Evolutionary conservation across 2,113 vertebrate genomes (phyloP).

Genomic region (Petaurus breviceps): DNA sequence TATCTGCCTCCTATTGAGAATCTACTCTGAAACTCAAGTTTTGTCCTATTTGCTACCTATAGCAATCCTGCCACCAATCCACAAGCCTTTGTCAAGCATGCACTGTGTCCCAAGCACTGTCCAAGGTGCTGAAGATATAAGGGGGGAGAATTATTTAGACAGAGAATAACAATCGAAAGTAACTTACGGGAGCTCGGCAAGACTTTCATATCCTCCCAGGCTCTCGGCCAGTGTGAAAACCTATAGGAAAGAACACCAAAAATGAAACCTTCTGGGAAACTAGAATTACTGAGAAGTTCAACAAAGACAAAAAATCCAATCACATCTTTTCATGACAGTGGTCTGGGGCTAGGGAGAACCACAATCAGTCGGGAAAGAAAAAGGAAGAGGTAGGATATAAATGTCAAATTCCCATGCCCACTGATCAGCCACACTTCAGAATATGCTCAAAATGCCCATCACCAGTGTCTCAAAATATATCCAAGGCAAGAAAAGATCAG

Average conservation of each 20-base stretch:
- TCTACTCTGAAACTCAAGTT: not conserved
- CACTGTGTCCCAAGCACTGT: not conserved
- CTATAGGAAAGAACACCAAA: slow-evolving; percentile 76
- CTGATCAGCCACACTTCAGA: not conserved
- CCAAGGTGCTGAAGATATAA: not conserved
- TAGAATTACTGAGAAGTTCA: slow-evolving; percentile 20
- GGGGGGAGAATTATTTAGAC: not conserved
- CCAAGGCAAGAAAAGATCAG: too few species aligned
- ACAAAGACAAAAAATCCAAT: not conserved
- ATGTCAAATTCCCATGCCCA: not conserved
- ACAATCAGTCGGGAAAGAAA: not conserved
- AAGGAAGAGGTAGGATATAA: not conserved
- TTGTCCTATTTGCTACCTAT: too few species aligned
- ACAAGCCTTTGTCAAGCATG: not conserved
- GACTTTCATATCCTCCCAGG: slow-evolving; percentile 95
- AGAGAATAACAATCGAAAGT: not conserved
- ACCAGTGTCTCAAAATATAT: not conserved
- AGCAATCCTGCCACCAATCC: too few species aligned
- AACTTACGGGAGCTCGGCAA: slow-evolving; percentile 97
- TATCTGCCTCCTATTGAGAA: not conserved
- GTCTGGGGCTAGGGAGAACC: not conserved
- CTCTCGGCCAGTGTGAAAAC: slow-evolving; percentile 93
- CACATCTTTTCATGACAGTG: slow-evolving; percentile 29
- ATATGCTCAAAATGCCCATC: too few species aligned
- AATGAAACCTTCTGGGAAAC: not conserved